phyloP scores from a whole-genome alignment of 2,113 vertebrate genomes.

The Cariama cristata region DNA sequence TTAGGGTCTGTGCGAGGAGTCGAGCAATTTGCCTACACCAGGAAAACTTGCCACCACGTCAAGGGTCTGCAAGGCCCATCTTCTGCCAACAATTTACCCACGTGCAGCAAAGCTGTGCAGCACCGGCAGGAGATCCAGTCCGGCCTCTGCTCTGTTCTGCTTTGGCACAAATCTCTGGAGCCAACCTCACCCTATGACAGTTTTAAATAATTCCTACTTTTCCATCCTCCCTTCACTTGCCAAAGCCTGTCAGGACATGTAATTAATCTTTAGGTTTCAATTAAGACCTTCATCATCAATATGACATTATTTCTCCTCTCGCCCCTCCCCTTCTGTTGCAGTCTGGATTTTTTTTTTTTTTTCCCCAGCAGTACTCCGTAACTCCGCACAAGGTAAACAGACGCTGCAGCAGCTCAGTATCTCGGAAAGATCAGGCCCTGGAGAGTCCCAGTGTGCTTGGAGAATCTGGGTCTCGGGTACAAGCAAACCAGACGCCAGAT shows the following conservation, averaged over 20 bases:
- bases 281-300: not conserved
- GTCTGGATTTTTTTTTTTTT: not conserved
- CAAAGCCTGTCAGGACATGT: not conserved
- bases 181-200: not conserved
- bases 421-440: not conserved
- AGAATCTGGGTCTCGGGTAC: not conserved
- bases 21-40: not conserved
- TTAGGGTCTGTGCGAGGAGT: not conserved
- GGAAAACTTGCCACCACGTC: not conserved
- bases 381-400: not conserved
- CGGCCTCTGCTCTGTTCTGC: not conserved
- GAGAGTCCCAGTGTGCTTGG: not conserved
- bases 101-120: not conserved
- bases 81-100: rapidly evolving
- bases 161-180: not conserved
- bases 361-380: not conserved
- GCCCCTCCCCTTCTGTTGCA: not conserved
- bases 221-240: not conserved
- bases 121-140: not conserved
- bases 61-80: not conserved
- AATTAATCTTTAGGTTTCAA: not conserved
- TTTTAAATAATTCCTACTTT: not conserved
- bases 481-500: not conserved
- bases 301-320: not conserved
- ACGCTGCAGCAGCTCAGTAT: not conserved